These are phyloP conservation scores for Penelope pileata DNA, from an alignment of 2,113 vertebrate genomes.

Conservation along the genomic window DNA sequence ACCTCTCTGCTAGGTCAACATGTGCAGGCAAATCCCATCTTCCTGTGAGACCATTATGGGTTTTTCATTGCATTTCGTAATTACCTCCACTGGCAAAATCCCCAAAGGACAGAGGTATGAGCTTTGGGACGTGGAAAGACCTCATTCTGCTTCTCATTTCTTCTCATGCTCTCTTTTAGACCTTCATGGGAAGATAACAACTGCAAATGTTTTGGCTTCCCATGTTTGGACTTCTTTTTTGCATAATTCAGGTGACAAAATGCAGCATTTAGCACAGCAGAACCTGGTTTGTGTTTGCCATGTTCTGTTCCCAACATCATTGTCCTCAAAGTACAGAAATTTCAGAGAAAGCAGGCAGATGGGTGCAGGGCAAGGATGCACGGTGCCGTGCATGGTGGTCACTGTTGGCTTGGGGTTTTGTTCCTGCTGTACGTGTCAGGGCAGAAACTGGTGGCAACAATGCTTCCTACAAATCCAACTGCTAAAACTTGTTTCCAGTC, in stretches of 20 bases:
- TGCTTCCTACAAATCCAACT: not conserved
- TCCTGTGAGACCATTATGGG: not conserved
- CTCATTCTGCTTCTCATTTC: not conserved
- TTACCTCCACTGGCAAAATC: not conserved
- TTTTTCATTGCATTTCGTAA: not conserved
- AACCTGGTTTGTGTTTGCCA: not conserved
- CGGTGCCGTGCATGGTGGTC: not conserved
- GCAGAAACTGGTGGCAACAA: not conserved
- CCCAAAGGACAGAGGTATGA: not conserved
- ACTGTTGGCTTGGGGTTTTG: not conserved
- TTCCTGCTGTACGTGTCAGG: not conserved
- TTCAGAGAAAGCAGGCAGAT: not conserved
- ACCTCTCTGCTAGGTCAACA: not conserved
- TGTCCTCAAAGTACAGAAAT: not conserved
- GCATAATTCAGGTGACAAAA: not conserved
- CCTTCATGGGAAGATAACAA: fast-evolving
- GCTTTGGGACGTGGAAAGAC: not conserved
- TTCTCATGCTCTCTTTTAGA: not conserved
- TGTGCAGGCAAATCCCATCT: fast-evolving
- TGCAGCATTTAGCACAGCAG: not conserved
- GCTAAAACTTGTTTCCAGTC: not conserved
- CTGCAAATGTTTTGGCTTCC: not conserved
- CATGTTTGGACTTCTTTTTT: not conserved
- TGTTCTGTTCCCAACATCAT: not conserved
- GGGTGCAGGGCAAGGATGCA: not conserved